Percentiles rank a stretch among this genome's conserved stretches.
phyloP scores from a whole-genome alignment of 2,113 vertebrate species.

The Chrysemys picta region DNA sequence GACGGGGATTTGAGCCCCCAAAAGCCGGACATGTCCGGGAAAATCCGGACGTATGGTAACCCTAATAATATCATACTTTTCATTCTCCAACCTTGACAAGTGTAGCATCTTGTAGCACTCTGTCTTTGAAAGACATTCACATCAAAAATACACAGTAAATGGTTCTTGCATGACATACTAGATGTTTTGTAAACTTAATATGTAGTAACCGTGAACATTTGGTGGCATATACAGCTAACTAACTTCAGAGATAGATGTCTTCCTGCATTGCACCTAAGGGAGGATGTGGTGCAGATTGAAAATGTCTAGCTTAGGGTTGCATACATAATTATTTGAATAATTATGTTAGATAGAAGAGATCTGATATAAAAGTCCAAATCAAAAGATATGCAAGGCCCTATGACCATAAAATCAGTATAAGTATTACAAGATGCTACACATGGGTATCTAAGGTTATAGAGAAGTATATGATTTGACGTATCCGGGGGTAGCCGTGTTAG shows the following conservation, averaged over 20 bases:
- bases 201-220: not conserved
- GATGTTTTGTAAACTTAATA: not conserved
- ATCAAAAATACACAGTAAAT: not conserved
- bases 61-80: not conserved
- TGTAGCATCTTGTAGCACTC: not conserved
- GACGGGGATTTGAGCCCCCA: too few species aligned
- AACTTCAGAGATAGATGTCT: not conserved
- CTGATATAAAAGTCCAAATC: not conserved
- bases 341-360: not conserved
- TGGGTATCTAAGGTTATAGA: accelerated
- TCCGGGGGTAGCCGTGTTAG: too few species aligned
- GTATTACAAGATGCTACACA: not conserved
- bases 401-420: not conserved
- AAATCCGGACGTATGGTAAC: too few species aligned
- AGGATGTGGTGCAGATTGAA: not conserved
- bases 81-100: accelerated
- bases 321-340: not conserved
- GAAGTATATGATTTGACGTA: not conserved
- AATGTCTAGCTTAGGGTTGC: not conserved
- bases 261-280: not conserved
- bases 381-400: not conserved
- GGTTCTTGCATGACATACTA: not conserved
- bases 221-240: not conserved
- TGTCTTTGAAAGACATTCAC: not conserved
- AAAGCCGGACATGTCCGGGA: too few species aligned